Evolutionary conservation across 2,888 invertebrate genomes (phyloP), one percentile per base, ranked within the genome.

Genomic region (Villa cingulata): DNA sequence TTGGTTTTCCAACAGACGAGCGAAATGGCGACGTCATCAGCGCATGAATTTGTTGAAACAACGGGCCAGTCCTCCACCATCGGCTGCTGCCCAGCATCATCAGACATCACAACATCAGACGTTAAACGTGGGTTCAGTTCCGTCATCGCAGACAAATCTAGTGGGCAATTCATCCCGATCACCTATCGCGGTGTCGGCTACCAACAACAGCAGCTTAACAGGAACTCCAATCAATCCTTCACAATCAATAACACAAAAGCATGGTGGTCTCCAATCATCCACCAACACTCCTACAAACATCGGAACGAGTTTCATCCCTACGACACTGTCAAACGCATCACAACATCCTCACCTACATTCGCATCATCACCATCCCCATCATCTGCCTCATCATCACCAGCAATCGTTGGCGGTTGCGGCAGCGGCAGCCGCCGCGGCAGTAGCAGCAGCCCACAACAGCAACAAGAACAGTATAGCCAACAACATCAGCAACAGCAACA

Each of bases 1-100:
- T 83, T 92, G 92, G 92, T 92, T 92, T 88, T 92, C 91, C 81
- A 92, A 92, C 86, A 89, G 92, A 86, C 86, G 92, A 77, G 92
- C 92, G 74, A 92, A 92, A 80, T 92, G 91, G 91, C 83, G 92
- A 72, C 86, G 92, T 67, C 91, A 92, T 74, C 91, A 92, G 72
- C 85, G 91, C 71, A 89, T 91, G 87, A 89, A 86, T 74, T 80
- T 88, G 63, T 79, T 89, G 73, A 88, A 88, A 72, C 83, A 86
- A 64, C 79, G 82, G 77, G 74, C 79, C 73, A 74, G 80, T 68
- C 73, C 77, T 70, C 68, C 74, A 70, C 65, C 74, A 73, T 42
- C 41, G 15, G 42, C 41, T 15, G 72, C 71, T 72, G 65, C 58
- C 62, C 65, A 58, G 59, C 59, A 56, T 57, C 63, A 53, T 68